Base-by-base conservation (phyloP, 2,888 invertebrate genomes). In the Dynastes maya region DNA sequence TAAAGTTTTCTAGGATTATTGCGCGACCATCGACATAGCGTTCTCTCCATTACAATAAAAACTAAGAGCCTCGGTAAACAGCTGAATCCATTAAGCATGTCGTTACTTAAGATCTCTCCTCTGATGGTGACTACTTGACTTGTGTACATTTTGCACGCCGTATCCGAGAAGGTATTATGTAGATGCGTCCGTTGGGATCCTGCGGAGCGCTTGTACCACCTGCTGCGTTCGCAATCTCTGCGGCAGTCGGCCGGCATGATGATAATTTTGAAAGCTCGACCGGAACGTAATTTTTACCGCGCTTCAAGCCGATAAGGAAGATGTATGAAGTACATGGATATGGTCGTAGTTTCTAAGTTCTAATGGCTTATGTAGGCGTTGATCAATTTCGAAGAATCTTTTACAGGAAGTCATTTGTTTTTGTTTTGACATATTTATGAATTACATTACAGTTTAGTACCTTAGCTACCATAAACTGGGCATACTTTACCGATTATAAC, bases 11-110 rank as follows among this genome's bases (percentile, higher is more conserved):
- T 51, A 51, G 13, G 68, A 49, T 27, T 51, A 68, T 51, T 49
- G 68, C 11, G 51, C 49, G 49, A 27, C 27, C 68, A 29, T 68
- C 27, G 49, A 27, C 13, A n/a, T 51, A 22, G 9, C 37, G 22
- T 8, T 29, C 29, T 51, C 13, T 72, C 72, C 29, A 58, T 72
- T 72, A 67, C 51, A 72, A 58, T 72, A 72, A 72, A 72, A 72
- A 72, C 40, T 40, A 58, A 72, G 58, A 55, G 40, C 72, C 40
- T 40, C 72, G 37, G 72, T 72, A 72, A 72, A 72, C 72, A 72
- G 58, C 72, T 72, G 72, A 72, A 72, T 72, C 72, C 58, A 72
- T 72, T 72, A 72, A 72, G 58, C 58, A 40, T 72, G 58, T 72
- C 58, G 72, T 72, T 67, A 67, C 67, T 67, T 67, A 67, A 67